Percentiles rank a stretch among this genome's conserved stretches.
phyloP scores from a whole-genome alignment of 2,797 vertebrate species.

The Anguilla megastoma region DNA sequence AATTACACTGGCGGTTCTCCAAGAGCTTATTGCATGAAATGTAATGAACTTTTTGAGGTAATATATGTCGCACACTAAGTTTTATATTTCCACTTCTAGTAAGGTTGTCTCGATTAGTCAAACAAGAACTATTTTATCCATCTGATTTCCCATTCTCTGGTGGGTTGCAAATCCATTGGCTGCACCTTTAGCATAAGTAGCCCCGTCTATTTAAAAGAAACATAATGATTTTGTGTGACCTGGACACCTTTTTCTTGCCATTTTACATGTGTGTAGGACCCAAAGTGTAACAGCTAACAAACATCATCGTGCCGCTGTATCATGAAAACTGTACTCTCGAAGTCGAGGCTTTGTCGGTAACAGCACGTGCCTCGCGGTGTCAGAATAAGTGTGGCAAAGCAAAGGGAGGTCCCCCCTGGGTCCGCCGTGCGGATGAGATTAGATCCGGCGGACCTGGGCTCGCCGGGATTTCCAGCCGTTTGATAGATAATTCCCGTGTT shows the following conservation, averaged over 20 bases:
- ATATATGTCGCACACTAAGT: background rate
- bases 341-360: background rate
- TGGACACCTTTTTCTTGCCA: background rate
- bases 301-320: background rate
- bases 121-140: background rate
- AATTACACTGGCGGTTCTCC: too few species aligned
- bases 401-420: background rate
- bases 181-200: background rate
- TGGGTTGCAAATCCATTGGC: background rate
- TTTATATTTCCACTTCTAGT: background rate
- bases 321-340: background rate
- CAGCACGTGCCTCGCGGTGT: background rate
- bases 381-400: background rate
- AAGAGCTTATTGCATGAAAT: background rate
- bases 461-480: background rate
- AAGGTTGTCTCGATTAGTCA: background rate
- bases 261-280: background rate
- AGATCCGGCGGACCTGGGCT: background rate
- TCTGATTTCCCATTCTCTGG: too few species aligned
- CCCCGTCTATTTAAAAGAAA: background rate
- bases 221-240: background rate
- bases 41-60: background rate
- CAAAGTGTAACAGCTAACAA: background rate
- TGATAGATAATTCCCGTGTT: constrained; percentile 9
- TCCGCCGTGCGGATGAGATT: background rate